phyloP scores from a whole-genome alignment of 1,140 invertebrate species.

The Acromyrmex echinatior region DNA sequence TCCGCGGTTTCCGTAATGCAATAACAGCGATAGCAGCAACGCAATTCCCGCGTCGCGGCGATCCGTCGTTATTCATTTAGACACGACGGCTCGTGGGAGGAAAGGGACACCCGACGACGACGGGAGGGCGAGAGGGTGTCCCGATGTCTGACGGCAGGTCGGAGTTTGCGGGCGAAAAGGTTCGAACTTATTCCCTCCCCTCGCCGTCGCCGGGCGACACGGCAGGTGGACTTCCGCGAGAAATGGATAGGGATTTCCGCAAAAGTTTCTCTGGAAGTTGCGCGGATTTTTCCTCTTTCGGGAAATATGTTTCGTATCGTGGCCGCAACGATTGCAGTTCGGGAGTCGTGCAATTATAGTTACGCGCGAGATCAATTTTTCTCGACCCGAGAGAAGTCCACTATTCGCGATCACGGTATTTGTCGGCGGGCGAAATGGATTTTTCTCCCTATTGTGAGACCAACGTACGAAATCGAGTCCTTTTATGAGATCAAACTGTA shows the following conservation, averaged over 20 bases:
- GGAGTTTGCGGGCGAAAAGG: conserved; percentile 29
- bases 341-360: conserved; percentile 46
- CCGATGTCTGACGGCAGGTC: conserved; percentile 36
- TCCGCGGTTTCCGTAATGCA: conserved; percentile 75
- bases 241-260: conserved; percentile 54
- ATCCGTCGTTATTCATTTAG: conserved; percentile 70
- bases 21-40: conserved; percentile 82
- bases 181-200: conserved; percentile 24
- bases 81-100: background rate
- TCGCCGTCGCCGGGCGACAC: background rate
- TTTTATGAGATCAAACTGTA: background rate
- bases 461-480: background rate
- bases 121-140: too few species aligned
- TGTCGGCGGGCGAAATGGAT: conserved; percentile 20
- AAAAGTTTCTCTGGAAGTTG: conserved; percentile 31
- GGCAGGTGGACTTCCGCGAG: background rate
- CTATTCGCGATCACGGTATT: background rate
- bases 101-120: background rate
- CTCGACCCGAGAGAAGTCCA: background rate
- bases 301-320: conserved; percentile 51
- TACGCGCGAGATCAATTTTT: conserved; percentile 53
- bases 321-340: conserved; percentile 56
- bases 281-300: conserved; percentile 47
- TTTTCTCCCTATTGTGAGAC: background rate
- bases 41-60: conserved; percentile 77